phyloP scores from a whole-genome alignment of 2,113 vertebrate species.

The Murina feae region DNA sequence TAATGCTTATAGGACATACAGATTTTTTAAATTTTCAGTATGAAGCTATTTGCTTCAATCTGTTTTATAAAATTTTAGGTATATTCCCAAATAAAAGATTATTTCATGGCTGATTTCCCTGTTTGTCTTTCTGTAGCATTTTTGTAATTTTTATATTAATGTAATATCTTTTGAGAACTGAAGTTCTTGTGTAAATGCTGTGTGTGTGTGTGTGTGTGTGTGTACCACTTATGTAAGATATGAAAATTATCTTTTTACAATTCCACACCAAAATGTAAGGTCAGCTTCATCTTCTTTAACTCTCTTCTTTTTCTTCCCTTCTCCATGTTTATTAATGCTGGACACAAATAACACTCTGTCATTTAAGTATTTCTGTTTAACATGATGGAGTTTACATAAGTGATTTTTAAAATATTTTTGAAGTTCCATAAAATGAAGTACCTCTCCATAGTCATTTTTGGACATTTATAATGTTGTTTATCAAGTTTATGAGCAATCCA shows the following conservation, averaged over 20 bases:
- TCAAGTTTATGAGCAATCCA: constrained; percentile 48
- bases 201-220: neutral
- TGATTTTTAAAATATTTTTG: constrained; percentile 40
- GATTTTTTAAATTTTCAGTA: neutral
- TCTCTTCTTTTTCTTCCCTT: neutral
- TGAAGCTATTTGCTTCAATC: neutral
- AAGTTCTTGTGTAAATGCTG: neutral
- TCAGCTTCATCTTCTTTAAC: neutral
- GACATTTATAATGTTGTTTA: neutral
- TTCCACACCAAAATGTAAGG: neutral
- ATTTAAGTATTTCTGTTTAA: neutral
- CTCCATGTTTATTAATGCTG: neutral
- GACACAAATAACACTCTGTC: neutral
- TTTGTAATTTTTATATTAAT: neutral
- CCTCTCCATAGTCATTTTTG: neutral
- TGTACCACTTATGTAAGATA: neutral
- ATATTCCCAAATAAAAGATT: neutral
- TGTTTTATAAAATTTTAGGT: neutral
- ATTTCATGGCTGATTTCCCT: neutral
- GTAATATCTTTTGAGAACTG: neutral
- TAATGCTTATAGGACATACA: neutral
- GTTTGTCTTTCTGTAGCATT: neutral
- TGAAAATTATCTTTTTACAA: neutral
- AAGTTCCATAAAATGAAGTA: constrained; percentile 33
- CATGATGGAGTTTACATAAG: neutral